Base-by-base conservation (phyloP, 1,140 invertebrate species). In the Himalopsyche phryganea region DNA sequence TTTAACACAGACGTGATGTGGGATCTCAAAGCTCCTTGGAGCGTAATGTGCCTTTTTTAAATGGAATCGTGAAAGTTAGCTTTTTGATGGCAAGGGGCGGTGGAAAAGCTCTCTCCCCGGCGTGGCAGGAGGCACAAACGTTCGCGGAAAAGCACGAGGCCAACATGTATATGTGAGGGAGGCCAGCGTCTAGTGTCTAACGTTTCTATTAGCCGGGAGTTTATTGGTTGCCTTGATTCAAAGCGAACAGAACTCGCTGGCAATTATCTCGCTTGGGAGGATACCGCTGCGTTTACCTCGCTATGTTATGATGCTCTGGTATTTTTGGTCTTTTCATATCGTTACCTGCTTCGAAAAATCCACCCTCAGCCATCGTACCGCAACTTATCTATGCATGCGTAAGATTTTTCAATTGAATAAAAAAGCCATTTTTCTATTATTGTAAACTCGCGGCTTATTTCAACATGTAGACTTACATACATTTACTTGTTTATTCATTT, bases 31-130 rank as follows among this genome's bases (percentile, higher is more conserved):
- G 57, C 61, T 60, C 57, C 44, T 64, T 48, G 57, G 58, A 60
- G 61, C 58, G 61, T 60, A 64, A 64, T 64, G 58, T 60, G 58
- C 61, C 61, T 60, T 64, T 63, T 63, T 64, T 64, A 64, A 64
- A 64, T 64, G 61, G 61, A 57, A 64, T 64, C 53, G 46, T 64
- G 61, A 51, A 64, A 64, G 61, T 64, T 60, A 64, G 61, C 61
- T 64, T 64, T 64, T 60, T 63, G 56, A 55, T 47, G 45, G 48
- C 51, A 18, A 42, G 40, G 52, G 32, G 15, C 6, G 28, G 48
- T 36, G 32, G 48, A 15, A 14, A 41, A 6, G 4, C 11, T 6
- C 40, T 5, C 17, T 11, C 40, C 13, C 23, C 23, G 9, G 9
- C 9, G 9, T 28, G 23, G 23, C 23, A 28, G 23, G 23, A 28